These are phyloP conservation scores for Petrocephalus sullivani DNA, from an alignment of 2,797 vertebrate genomes.

Conservation along the genomic window DNA sequence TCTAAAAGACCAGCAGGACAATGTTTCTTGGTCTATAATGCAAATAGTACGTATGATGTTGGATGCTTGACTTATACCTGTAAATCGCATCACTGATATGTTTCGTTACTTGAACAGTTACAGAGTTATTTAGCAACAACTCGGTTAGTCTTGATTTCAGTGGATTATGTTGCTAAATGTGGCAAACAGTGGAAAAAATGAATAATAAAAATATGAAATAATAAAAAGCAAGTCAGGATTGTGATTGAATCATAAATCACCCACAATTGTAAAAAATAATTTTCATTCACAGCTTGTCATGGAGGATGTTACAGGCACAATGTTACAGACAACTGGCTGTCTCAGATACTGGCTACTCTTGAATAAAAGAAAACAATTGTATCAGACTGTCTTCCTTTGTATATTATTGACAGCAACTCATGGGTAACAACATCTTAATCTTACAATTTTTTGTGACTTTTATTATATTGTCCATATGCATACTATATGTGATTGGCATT, in stretches of 20 bases:
- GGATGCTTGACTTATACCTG: neutral
- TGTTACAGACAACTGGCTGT: neutral
- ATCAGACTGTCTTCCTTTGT: neutral
- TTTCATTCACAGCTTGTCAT: neutral
- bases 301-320: neutral
- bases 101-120: neutral
- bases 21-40: neutral
- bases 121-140: neutral
- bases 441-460: neutral
- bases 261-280: neutral
- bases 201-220: neutral
- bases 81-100: neutral
- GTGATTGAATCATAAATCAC: neutral
- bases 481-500: neutral
- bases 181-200: neutral
- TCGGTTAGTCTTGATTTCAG: neutral
- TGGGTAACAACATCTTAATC: neutral
- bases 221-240: neutral
- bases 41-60: neutral
- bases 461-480: neutral
- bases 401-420: neutral
- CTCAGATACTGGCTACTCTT: neutral
- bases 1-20: no score
- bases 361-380: neutral
- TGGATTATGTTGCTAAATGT: neutral